Base-by-base conservation (phyloP, 2,113 vertebrate genomes). In the Ophthalmolycus amberensis region DNA sequence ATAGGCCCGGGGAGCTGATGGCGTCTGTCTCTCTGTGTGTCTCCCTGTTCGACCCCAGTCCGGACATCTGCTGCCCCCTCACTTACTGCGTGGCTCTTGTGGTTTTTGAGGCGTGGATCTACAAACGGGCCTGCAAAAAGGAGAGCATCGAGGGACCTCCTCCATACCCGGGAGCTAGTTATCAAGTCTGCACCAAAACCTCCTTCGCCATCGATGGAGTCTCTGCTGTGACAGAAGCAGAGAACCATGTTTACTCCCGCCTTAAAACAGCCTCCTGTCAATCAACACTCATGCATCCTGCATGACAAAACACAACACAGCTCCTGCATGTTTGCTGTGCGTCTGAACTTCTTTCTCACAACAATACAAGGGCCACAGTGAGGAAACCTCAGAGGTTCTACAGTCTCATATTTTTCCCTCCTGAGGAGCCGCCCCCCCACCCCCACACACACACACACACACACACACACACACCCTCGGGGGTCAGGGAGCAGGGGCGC, bases 1-100 rank as follows among this genome's bases (percentile, higher is more conserved):
- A 90, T 88, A 87, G 86, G 89, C 48, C 77, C 11, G 44, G 67
- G 46, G 70, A 75, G 80, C 67, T 22, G 74, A 84, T 82, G 81
- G 42, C 29, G 69, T 89, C 78, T 82, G 86, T 92, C 46, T 16
- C 15, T 18, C 15, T 48, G 27, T 29, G 27, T 32, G 29, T 44
- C 1, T 8, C 18, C 48, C 20, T 22, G 5, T 22, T 16, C 20
- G 1, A 44, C 20, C 20, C 50, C 22, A 3, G 84, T 81, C 75
- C 75, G 87, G 89, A 82, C 83, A 82, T 87, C 58, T 83, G 83
- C 77, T 64, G 65, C 34, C 38, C 68, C 25, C 58, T 64, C 15
- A 11, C 27, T 62, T 9, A 10, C 77, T 50, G 44, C 63, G 60
- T 79, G 60, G 62, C 86, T 83, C 75, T 40, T 44, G 79, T 72